These are phyloP conservation scores for Meles meles DNA, from an alignment of 2,113 vertebrate genomes.

Conservation along the genomic window DNA sequence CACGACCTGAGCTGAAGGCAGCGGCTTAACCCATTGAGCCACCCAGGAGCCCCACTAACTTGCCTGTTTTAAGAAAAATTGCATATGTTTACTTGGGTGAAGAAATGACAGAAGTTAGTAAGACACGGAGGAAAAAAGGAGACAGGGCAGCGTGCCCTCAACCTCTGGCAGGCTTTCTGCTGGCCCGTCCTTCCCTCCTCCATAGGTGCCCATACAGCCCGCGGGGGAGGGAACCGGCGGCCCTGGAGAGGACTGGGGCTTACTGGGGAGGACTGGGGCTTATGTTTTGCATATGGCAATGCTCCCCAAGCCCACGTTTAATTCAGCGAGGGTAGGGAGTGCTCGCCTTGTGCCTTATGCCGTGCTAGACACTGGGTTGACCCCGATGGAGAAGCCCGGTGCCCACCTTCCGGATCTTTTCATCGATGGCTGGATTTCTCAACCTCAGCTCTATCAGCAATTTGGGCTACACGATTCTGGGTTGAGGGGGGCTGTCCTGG, in stretches of 20 bases:
- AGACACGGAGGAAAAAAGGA: neutral
- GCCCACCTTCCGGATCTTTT: neutral
- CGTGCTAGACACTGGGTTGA: neutral
- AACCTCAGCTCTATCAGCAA: rapidly evolving
- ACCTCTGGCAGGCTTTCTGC: neutral
- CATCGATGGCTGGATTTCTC: no score
- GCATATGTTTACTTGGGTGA: neutral
- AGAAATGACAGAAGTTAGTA: neutral
- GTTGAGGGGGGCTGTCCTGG: neutral
- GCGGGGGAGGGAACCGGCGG: neutral
- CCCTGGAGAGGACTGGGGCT: neutral
- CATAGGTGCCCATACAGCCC: neutral
- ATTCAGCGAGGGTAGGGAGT: neutral
- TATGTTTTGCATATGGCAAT: neutral
- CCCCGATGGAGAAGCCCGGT: neutral
- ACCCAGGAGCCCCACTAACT: no score
- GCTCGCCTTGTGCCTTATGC: neutral
- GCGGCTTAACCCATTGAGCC: no score
- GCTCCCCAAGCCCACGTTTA: neutral
- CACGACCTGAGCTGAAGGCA: no score
- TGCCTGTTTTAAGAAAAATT: neutral
- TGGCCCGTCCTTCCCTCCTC: neutral
- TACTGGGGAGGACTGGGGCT: neutral
- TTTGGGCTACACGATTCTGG: neutral
- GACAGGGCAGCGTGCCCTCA: neutral